phyloP scores from a whole-genome alignment of 2,888 invertebrate genomes.

The Trichopria drosophilae region DNA sequence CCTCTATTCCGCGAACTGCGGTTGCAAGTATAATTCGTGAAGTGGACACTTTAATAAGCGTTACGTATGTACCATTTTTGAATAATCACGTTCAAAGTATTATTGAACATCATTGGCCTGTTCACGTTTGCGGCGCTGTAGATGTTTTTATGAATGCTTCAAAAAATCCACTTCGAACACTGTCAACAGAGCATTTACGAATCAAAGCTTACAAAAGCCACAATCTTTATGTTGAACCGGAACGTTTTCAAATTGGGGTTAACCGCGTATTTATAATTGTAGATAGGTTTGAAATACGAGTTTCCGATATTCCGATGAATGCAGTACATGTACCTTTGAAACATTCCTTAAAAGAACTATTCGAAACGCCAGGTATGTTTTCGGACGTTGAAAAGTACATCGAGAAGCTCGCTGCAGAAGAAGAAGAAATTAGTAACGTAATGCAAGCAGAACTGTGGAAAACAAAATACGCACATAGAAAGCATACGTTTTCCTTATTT shows the following conservation, averaged over 20 bases:
- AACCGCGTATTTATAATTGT: no score
- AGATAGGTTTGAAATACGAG: no score
- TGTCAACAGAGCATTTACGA: conserved; percentile 11
- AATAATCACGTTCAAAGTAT: conserved; percentile 8
- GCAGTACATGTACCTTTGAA: conserved; percentile 12
- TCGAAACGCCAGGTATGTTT: conserved; percentile 21
- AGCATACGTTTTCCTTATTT: conserved; percentile 22
- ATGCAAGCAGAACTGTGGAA: conserved; percentile 25
- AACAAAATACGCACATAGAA: conserved; percentile 22
- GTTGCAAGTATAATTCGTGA: conserved; percentile 6
- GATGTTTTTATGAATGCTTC: no score
- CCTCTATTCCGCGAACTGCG: conserved; percentile 11
- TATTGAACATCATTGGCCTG: neutral
- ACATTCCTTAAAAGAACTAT: conserved; percentile 18
- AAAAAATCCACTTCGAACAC: conserved; percentile 12
- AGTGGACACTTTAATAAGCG: conserved; percentile 13
- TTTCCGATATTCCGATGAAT: conserved; percentile 12
- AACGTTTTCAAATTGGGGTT: conserved; percentile 2
- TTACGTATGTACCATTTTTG: conserved; percentile 10
- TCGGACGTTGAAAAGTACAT: no score
- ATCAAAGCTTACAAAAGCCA: no score
- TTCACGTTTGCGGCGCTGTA: no score
- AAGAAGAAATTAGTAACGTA: conserved; percentile 20
- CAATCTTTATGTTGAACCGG: conserved; percentile 11
- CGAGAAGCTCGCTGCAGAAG: conserved; percentile 18